phyloP scores from a whole-genome alignment of 2,797 vertebrate species.

The Peromyscus melanophrys region DNA sequence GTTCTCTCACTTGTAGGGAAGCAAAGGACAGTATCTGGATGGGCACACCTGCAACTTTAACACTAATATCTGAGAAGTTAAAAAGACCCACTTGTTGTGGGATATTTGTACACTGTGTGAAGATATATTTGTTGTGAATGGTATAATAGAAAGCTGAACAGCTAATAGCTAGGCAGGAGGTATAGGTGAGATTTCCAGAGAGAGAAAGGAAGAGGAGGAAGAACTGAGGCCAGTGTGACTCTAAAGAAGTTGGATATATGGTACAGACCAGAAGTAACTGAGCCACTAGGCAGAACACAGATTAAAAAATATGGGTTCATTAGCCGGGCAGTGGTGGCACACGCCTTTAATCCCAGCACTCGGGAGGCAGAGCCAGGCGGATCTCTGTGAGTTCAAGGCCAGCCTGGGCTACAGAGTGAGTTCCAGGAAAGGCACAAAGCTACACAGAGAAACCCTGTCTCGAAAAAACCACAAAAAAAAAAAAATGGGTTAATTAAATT shows the following conservation, averaged over 20 bases:
- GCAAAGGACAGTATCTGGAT: background rate
- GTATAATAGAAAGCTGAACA: background rate
- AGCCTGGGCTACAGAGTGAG: no score
- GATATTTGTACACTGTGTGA: background rate
- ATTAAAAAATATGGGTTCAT: background rate
- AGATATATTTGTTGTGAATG: background rate
- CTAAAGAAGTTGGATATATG: background rate
- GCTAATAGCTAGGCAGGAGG: background rate
- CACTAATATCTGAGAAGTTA: background rate
- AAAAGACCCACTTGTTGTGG: background rate
- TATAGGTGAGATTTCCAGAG: background rate
- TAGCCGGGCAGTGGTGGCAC: background rate
- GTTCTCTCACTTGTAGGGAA: slow-evolving; percentile 44
- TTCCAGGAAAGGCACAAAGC: no score
- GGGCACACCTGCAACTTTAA: background rate
- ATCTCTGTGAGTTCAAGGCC: no score
- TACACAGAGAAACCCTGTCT: no score
- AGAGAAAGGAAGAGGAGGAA: background rate
- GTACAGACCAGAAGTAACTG: background rate
- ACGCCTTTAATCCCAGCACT: no score
- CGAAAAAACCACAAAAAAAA: background rate
- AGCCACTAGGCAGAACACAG: background rate
- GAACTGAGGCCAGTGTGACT: background rate
- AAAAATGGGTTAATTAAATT: background rate
- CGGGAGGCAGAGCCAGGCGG: no score